Base-by-base conservation (phyloP, 2,888 invertebrate species). In the Rapana venosa region DNA sequence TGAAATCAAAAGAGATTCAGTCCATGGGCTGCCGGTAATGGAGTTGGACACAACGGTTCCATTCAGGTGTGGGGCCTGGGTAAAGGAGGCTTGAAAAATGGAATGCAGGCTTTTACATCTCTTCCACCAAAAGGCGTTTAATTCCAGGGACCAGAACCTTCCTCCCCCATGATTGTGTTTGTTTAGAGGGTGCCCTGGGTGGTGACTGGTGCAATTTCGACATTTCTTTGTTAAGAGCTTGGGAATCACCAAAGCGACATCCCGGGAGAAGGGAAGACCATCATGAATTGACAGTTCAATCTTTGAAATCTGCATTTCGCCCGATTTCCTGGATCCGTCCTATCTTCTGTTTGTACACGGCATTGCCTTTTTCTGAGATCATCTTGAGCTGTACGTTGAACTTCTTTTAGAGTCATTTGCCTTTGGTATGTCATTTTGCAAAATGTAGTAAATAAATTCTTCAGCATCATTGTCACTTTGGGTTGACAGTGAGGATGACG, bases 101-200 rank as follows among this genome's bases (percentile, higher is more conserved):
- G 93, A 35, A 92, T 90, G 61, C 92, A 93, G n/a, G 87, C 58
- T 77, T 89, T 91, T 13, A 90, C 66, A 8, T 61, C 8, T 91
- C 87, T 87, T 93, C 93, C 20, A 92, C 93, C n/a, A n/a, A n/a
- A 81, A 91, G 74, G 70, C 87, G 83, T 88, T 93, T 92, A 17
- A 93, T 92, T 5, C 91, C 91, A 35, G 93, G 92, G 87, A 93
- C 93, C 93, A 92, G 94, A 32, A 93, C 92, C 36, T 93, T 93
- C n/a, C n/a, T n/a, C n/a, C n/a, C n/a, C n/a, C n/a, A n/a, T n/a
- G n/a, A n/a, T n/a, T n/a, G n/a, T n/a, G n/a, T n/a, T n/a, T n/a
- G n/a, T n/a, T n/a, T n/a, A n/a, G n/a, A n/a, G n/a, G n/a, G n/a
- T n/a, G n/a, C n/a, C n/a, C n/a, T n/a, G n/a, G n/a, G n/a, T n/a